Conservation (phyloP, 1,140 invertebrate species). For the Agraylea sexmaculata region DNA sequence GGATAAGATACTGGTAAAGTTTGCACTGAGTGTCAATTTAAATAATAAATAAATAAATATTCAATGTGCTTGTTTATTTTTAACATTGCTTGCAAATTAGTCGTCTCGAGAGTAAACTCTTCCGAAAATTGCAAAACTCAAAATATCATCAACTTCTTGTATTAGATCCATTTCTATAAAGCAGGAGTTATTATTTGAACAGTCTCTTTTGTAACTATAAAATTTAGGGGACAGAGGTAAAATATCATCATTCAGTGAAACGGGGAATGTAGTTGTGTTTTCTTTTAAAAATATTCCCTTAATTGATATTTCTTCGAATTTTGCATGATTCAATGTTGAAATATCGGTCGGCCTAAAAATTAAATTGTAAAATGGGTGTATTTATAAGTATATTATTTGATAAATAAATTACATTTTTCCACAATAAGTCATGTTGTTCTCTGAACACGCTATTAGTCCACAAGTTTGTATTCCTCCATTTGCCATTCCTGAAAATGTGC, state of each 20-base stretch:
- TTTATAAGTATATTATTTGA: neutral
- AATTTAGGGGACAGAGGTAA: constrained; percentile 19
- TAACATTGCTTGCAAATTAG: constrained; percentile 1
- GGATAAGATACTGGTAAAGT: constrained; percentile 9
- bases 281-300: constrained; percentile 24
- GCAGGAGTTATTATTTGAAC: constrained; percentile 17
- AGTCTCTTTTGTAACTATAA: constrained; percentile 17
- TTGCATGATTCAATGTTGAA: constrained; percentile 21
- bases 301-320: constrained; percentile 27
- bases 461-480: constrained; percentile 39
- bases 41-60: constrained; percentile 19
- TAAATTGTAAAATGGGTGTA: neutral
- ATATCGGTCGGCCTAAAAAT: constrained; percentile 23
- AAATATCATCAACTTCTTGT: constrained; percentile 22
- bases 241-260: constrained; percentile 21
- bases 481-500: constrained; percentile 25
- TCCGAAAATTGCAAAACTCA: constrained; percentile 27
- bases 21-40: constrained; percentile 20
- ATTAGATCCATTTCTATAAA: constrained; percentile 20
- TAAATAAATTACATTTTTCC: constrained; percentile 24
- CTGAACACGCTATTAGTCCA: constrained; percentile 35
- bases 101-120: constrained; percentile 26
- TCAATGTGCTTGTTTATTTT: constrained; percentile 9
- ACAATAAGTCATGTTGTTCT: constrained; percentile 31
- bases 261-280: constrained; percentile 25